Conservation (phyloP, 2,797 vertebrate species). For the Spatula versicolor region DNA sequence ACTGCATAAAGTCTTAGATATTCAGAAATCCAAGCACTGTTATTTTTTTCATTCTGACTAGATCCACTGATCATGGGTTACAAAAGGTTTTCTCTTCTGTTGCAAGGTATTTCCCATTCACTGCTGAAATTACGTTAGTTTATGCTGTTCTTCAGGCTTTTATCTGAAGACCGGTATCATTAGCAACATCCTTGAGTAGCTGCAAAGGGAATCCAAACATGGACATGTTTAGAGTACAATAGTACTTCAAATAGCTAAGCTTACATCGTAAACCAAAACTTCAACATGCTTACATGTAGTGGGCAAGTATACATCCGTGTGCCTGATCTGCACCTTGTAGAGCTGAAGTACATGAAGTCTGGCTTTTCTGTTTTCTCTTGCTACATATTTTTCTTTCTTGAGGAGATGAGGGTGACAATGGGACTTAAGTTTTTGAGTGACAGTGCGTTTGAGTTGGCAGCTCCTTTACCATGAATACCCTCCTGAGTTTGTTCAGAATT, state of each 20-base stretch:
- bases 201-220: not conserved
- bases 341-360: not conserved
- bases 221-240: not conserved
- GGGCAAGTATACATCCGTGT: not conserved
- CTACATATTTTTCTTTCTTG: not conserved
- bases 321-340: not conserved
- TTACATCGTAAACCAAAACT: not conserved
- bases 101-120: not conserved
- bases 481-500: not conserved
- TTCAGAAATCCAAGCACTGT: not conserved
- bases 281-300: not conserved
- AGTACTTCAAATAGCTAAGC: not conserved
- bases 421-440: not conserved
- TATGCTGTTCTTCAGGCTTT: not conserved
- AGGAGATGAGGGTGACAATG: not conserved
- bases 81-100: not conserved
- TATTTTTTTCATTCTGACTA: not conserved
- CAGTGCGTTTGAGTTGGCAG: not conserved
- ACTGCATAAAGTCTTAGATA: not conserved
- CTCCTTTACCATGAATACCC: not conserved
- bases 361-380: not conserved
- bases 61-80: not conserved
- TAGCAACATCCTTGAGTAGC: not conserved
- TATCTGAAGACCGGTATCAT: not conserved
- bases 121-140: not conserved